Percentiles rank a stretch among this genome's conserved stretches.
phyloP scores from a whole-genome alignment of 2,888 invertebrate species.

The Nomada ferruginata region DNA sequence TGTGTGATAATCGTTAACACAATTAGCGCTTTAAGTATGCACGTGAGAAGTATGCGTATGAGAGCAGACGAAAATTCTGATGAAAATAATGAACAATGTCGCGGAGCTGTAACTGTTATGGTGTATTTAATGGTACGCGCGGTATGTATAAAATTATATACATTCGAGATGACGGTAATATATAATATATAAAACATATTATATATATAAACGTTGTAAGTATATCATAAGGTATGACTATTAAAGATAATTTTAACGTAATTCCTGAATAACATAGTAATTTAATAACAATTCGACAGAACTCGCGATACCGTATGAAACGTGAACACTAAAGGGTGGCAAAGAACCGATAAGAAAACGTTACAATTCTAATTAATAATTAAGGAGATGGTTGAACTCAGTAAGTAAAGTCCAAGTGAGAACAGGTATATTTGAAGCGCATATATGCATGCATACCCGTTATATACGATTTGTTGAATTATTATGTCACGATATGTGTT shows the following conservation, averaged over 20 bases:
- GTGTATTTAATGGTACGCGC: conserved; percentile 13
- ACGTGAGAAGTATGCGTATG: conserved; percentile 23
- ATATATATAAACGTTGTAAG: conserved; percentile 14
- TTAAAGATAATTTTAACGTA: conserved; percentile 25
- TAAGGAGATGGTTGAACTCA: conserved; percentile 13
- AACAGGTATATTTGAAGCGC: conserved; percentile 34
- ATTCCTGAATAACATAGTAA: conserved; percentile 19
- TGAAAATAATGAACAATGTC: background rate
- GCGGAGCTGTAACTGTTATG: conserved; percentile 28
- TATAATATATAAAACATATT: background rate
- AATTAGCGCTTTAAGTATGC: conserved; percentile 52
- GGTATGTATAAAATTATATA: background rate
- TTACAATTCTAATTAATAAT: conserved; percentile 29
- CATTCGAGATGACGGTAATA: conserved; percentile 10
- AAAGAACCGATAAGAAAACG: conserved; percentile 1
- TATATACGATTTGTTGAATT: conserved; percentile 51
- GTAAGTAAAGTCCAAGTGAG: conserved; percentile 39
- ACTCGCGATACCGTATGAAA: conserved; percentile 40
- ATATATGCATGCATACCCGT: conserved; percentile 47
- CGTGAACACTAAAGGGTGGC: conserved; percentile 12
- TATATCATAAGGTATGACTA: conserved; percentile 31
- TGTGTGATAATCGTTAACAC: conserved; percentile 53
- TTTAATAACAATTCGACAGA: conserved; percentile 39
- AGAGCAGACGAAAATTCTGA: conserved; percentile 26
- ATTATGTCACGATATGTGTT: conserved; percentile 31